Percentiles rank a stretch among this genome's conserved stretches.
Conservation (phyloP, 2,888 invertebrate genomes). For the Pristionchus maxplancki region DNA sequence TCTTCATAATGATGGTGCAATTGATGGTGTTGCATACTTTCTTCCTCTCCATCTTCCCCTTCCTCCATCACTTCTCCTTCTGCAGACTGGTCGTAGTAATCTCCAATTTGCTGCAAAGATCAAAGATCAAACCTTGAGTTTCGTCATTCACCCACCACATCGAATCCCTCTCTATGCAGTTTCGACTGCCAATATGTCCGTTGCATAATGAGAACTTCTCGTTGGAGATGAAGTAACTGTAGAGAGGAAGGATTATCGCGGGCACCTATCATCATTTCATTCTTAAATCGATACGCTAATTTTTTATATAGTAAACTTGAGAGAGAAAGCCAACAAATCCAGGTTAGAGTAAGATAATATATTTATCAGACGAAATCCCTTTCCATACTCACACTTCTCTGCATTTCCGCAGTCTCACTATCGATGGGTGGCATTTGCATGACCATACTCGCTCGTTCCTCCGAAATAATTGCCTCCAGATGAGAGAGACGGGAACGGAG, state of each 20-base stretch:
- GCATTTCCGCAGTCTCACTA: background rate
- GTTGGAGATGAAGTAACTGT: conserved; percentile 47
- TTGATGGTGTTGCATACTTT: background rate
- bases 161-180: background rate
- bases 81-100: background rate
- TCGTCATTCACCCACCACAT: background rate
- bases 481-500: conserved; percentile 2
- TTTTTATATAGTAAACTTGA: no score
- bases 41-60: background rate
- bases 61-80: background rate
- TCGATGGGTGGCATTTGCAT: background rate
- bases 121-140: background rate
- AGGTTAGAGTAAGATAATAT: background rate
- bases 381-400: conserved; percentile 48
- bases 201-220: conserved; percentile 36
- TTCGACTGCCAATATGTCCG: conserved; percentile 37
- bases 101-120: background rate
- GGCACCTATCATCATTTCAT: background rate
- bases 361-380: no score
- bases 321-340: no score
- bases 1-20: background rate
- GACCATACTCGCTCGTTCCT: background rate
- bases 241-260: background rate
- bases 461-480: background rate
- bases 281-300: background rate